Evolutionary conservation across 2,113 vertebrate genomes (phyloP), one percentile per base, ranked within the genome.

Genomic region (Eclectus roratus): DNA sequence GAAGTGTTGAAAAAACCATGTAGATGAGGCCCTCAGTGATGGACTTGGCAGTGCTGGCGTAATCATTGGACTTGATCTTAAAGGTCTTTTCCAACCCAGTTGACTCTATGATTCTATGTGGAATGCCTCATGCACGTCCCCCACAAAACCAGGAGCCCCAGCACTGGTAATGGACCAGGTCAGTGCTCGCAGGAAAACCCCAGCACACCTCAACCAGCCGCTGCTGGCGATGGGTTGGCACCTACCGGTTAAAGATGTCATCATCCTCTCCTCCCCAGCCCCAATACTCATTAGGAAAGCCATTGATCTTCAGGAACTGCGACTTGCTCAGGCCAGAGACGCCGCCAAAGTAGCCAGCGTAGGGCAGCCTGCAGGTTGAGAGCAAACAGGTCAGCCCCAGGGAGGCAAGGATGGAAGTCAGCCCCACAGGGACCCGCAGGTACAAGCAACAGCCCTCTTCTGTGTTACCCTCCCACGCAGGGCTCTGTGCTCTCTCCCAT

Each of bases 251-350:
- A 97, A 99, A 99, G 96, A 99, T 99, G 98, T 99, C 99, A 23
- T 99, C 99, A 10, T 99, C 99, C 96, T 99, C 99, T 39, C 99
- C 99, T 95, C 99, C 99, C 99, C 99, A 99, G 96, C 99, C 99
- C 99, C 99, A 99, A 97, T 99, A 99, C 93, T 99, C 99, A 0
- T 99, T 99, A 81, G 99, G 99, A 96, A 99, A 99, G 96, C 99
- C 99, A 14, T 99, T 99, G 97, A 99, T 99, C 98, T 99, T 99
- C 97, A 99, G 98, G 93, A 99, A 99, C 98, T 99, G 99, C 87
- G 99, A 98, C 98, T 99, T 99, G 98, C 98, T 99, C 91, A 99
- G 98, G 78, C 99, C 99, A 15, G 99, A 99, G 72, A 99, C 99
- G 5, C 99, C 99, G 11, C 99, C 99, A 3, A 99, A 99, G 97